Conservation (phyloP, 2,888 invertebrate species). For the Drosophila testacea region DNA sequence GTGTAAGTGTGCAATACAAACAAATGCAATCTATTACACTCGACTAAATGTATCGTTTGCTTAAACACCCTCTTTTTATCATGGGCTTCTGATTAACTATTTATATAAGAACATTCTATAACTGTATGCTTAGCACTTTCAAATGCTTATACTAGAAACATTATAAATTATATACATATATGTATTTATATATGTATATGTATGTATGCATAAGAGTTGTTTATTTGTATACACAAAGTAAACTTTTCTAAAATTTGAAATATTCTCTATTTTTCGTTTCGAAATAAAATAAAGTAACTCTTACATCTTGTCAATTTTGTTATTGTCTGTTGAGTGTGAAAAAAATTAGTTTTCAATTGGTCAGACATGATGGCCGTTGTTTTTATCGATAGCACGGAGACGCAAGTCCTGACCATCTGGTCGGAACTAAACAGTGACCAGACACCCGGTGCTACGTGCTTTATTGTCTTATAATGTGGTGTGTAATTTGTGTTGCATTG, state of each 20-base stretch:
- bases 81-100: neutral
- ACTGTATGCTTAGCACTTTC: neutral
- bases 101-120: neutral
- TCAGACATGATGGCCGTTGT: conserved; percentile 60
- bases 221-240: neutral
- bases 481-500: conserved; percentile 62
- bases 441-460: conserved; percentile 65
- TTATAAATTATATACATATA: too few relatives aligned
- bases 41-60: conserved; percentile 37
- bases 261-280: too few relatives aligned
- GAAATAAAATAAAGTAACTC: neutral
- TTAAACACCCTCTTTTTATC: conserved; percentile 15
- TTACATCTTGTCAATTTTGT: conserved; percentile 54
- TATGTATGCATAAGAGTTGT: too few relatives aligned
- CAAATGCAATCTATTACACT: conserved; percentile 55
- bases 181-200: too few relatives aligned
- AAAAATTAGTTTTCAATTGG: conserved; percentile 63
- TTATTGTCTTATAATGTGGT: conserved; percentile 67
- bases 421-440: conserved; percentile 47
- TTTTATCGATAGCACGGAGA: conserved; percentile 27
- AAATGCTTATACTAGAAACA: neutral
- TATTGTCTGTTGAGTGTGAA: conserved; percentile 51
- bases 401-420: conserved; percentile 40
- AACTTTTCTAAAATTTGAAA: neutral
- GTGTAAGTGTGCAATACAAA: conserved; percentile 31